Conservation (phyloP, 2,888 invertebrate species). For the Heliconius ethilla region DNA sequence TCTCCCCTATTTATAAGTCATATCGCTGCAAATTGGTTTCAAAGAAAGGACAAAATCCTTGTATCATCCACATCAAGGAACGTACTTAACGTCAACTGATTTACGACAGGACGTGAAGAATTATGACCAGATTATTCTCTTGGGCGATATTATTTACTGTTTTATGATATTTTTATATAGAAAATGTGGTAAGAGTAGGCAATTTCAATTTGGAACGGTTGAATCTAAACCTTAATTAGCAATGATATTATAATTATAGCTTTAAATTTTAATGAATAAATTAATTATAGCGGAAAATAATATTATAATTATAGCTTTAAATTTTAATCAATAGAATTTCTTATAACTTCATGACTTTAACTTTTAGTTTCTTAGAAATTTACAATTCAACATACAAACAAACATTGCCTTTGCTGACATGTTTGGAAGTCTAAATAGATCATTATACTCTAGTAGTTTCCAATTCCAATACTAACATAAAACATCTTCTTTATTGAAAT, state of each 20-base stretch:
- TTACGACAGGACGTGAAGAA: slow-evolving; percentile 33
- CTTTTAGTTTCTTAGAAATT: not conserved
- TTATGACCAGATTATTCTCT: slow-evolving; percentile 32
- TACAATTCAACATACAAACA: not conserved
- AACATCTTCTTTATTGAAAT: too few relatives aligned
- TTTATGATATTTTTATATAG: not conserved
- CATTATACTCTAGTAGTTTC: too few relatives aligned
- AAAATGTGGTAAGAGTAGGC: not conserved
- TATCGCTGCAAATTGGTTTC: not conserved
- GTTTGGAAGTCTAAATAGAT: not conserved
- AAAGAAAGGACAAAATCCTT: slow-evolving; percentile 10
- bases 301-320: not conserved
- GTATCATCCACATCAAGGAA: slow-evolving; percentile 26
- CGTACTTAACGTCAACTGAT: slow-evolving; percentile 32
- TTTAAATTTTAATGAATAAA: not conserved
- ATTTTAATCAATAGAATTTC: not conserved
- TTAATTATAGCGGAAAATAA: too few relatives aligned
- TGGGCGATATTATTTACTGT: slow-evolving; percentile 1
- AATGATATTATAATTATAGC: not conserved
- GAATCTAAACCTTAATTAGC: not conserved
- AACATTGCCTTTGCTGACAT: too few relatives aligned
- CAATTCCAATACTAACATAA: too few relatives aligned
- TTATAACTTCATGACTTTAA: not conserved
- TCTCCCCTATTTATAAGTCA: not conserved
- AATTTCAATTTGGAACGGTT: not conserved